phyloP scores from a whole-genome alignment of 2,888 invertebrate genomes.

The Drosophila ezoana region DNA sequence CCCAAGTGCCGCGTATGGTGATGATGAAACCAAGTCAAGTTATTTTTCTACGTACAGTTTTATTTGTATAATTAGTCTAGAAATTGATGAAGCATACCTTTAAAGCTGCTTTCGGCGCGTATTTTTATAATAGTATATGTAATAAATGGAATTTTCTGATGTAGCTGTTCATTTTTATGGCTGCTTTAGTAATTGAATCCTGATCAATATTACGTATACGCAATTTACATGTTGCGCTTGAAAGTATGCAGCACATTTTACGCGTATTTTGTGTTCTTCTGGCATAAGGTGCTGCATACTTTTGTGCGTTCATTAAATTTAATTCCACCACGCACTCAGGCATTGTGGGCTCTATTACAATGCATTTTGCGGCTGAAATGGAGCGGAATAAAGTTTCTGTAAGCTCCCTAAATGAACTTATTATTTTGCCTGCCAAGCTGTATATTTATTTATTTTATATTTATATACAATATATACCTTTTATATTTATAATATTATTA shows the following conservation, averaged over 20 bases:
- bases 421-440: too few relatives aligned
- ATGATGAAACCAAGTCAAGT: constrained; percentile 42
- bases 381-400: too few relatives aligned
- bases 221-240: constrained; percentile 15
- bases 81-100: constrained; percentile 22
- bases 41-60: constrained; percentile 62
- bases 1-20: constrained; percentile 87
- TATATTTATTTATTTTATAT: too few relatives aligned
- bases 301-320: constrained; percentile 21
- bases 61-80: constrained; percentile 17
- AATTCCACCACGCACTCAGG: constrained; percentile 12
- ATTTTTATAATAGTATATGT: constrained; percentile 27
- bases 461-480: too few relatives aligned
- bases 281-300: constrained; percentile 32
- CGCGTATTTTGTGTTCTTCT: too few relatives aligned
- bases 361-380: too few relatives aligned
- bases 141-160: constrained; percentile 47
- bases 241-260: constrained; percentile 37
- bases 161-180: background rate
- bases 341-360: too few relatives aligned
- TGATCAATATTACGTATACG: constrained; percentile 4
- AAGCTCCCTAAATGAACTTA: too few relatives aligned
- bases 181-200: background rate
- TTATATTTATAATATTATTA: background rate
- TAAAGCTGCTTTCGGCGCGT: constrained; percentile 43